phyloP scores from a whole-genome alignment of 2,888 invertebrate genomes.

The Melieria omissa region DNA sequence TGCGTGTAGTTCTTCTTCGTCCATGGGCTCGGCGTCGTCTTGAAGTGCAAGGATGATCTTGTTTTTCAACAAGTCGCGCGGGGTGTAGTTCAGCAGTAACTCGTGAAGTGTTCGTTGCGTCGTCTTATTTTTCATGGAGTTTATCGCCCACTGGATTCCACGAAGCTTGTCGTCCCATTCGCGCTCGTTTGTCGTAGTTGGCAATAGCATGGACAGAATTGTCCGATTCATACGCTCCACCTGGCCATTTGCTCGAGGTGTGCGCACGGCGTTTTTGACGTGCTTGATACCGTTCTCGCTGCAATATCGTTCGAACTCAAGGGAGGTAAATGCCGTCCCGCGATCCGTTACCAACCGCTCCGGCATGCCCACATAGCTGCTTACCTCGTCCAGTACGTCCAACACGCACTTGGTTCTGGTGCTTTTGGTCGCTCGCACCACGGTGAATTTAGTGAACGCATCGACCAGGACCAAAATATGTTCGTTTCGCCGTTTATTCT shows the following conservation, averaged over 20 bases:
- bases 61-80: not conserved
- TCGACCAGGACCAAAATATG: slow-evolving; percentile 36
- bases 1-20: not conserved
- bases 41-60: too few species aligned
- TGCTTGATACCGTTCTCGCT: too few species aligned
- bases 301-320: too few species aligned
- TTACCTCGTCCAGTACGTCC: too few species aligned
- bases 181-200: slow-evolving; percentile 21
- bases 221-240: slow-evolving; percentile 4
- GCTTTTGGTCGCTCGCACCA: slow-evolving; percentile 39
- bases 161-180: slow-evolving; percentile 38
- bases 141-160: slow-evolving; percentile 35
- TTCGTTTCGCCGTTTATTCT: slow-evolving; percentile 32
- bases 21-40: too few species aligned
- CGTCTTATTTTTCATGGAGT: slow-evolving; percentile 33
- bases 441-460: slow-evolving; percentile 38
- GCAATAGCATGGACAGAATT: slow-evolving; percentile 7
- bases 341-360: too few species aligned
- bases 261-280: slow-evolving; percentile 34
- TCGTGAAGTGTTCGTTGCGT: slow-evolving; percentile 31
- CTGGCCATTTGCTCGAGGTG: slow-evolving; percentile 13
- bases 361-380: too few species aligned
- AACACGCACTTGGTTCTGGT: too few species aligned
- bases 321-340: too few species aligned
- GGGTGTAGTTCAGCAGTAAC: too few species aligned